phyloP scores from a whole-genome alignment of 2,797 vertebrate genomes.

The Chaunax sp. region DNA sequence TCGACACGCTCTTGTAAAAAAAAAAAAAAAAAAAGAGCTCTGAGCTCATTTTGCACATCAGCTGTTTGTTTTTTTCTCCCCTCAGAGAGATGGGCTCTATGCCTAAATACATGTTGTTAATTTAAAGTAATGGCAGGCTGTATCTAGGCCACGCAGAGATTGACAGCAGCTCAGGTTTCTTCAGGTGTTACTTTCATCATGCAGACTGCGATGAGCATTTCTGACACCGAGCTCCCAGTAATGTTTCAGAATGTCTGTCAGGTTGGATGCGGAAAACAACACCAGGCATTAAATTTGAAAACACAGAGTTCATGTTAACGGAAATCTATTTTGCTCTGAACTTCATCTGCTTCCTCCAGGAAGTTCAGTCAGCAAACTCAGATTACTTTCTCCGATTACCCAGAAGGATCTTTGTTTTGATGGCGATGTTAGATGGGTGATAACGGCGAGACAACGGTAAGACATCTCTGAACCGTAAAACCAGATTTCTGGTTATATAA shows the following conservation, averaged over 20 bases:
- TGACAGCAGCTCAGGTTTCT: constrained; percentile 38
- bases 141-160: constrained; percentile 38
- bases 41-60: constrained; percentile 29
- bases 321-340: constrained; percentile 7
- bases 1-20: constrained; percentile 15
- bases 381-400: constrained; percentile 11
- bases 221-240: constrained; percentile 13
- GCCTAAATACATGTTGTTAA: constrained; percentile 48
- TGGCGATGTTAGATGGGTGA: neutral
- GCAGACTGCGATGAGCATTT: constrained; percentile 14
- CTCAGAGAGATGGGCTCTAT: constrained; percentile 11
- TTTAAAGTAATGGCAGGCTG: constrained; percentile 23
- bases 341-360: constrained; percentile 4
- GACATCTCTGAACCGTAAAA: constrained; percentile 1
- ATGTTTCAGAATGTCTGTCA: neutral
- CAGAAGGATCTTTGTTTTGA: neutral
- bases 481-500: constrained; percentile 1
- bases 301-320: constrained; percentile 9
- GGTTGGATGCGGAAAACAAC: constrained; percentile 3
- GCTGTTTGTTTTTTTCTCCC: neutral
- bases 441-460: neutral
- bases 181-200: constrained; percentile 50
- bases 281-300: constrained; percentile 12
- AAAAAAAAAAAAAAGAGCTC: too few relatives aligned
- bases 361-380: constrained; percentile 5